Evolutionary conservation across 1,140 invertebrate species (phyloP), one percentile per base, ranked within the genome.

Genomic region (Rhagoletis zephyria): DNA sequence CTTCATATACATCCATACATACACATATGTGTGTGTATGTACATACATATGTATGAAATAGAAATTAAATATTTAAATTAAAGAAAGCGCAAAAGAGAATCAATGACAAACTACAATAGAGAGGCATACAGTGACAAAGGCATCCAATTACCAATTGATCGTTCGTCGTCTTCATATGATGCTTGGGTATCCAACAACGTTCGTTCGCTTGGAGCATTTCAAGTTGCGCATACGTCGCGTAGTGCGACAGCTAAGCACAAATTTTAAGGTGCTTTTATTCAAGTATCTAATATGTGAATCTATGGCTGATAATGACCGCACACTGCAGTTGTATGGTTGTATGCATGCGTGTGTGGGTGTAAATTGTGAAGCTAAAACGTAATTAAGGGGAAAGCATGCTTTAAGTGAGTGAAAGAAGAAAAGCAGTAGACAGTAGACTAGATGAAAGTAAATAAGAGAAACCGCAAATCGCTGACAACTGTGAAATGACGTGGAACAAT

Each of bases 201-300:
- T 56, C 10, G 51, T 56, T 30, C 51, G 51, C 51, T 56, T 56
- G 5, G 51, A 56, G 51, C 10, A n/a, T 63, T 63, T 63, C 61
- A 63, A 63, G 61, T 63, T 63, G 12, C 74, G 74, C 74, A 81
- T 81, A 81, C 74, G 74, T 81, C 74, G 74, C 19, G 74, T 81
- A 19, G 74, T 81, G 74, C 74, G 42, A 42, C 67, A 45, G 67
- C 14, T 42, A 81, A 81, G 74, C 48, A 51, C 64, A 5, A 6
- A 67, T 16, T 81, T 30, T 16, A 81, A 81, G 74, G 45, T 56
- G 74, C 30, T 81, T 12, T 51, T 30, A 19, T 81, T 81, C 74
- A 30, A 14, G 67, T 4, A 56, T 56, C 30, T 19, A 10, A 30
- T 40, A 19, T 16, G 60, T 61, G 9, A 19, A 19, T 19, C 16